Evolutionary conservation across 2,797 vertebrate species (phyloP), one percentile per base, ranked within the genome.

Genomic region (Ctenopoma kingsleyae): DNA sequence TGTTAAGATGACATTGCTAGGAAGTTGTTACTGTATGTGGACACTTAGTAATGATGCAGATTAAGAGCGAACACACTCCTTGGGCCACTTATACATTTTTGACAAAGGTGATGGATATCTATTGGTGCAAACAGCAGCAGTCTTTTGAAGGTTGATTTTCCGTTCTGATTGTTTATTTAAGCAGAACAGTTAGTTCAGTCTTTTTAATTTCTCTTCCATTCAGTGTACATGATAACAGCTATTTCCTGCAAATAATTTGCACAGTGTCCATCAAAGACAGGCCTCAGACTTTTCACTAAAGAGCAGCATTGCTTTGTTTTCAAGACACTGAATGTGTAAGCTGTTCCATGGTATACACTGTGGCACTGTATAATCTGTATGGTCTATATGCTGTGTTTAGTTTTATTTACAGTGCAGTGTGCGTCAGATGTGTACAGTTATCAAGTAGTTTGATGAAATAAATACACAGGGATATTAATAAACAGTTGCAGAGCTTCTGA

Each of bases 401-500:
- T 43, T 50, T 67, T 84, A 57, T 85, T 87, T 80, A 83, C 67
- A 48, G 23, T 61, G 38, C 55, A 55, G 32, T 64, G 41, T 20
- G 38, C 48, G 12, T 55, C 25, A 43, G 35, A 27, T 56, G 72
- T 77, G 53, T 77, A 51, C 51, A 68, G 66, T 86, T 85, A 86
- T 81, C 27, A 60, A 51, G 55, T 47, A 22, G n/a, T 38, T 8
- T 30, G 36, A 54, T 66, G 53, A 61, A 75, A 73, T 71, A 77
- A 62, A 80, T 60, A 66, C 68, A 74, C 30, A 57, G 36, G 13
- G 35, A 49, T 80, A 76, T 71, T 74, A 69, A 61, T 73, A 80
- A 67, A 65, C 38, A 44, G 30, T 49, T 20, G 13, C 38, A 74
- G 23, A 54, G 41, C 64, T 32, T 54, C 38, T 62, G 23, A 49